Evolutionary conservation across 2,888 invertebrate species (phyloP), one percentile per base, ranked within the genome.

Genomic region (Drosophila putrida): DNA sequence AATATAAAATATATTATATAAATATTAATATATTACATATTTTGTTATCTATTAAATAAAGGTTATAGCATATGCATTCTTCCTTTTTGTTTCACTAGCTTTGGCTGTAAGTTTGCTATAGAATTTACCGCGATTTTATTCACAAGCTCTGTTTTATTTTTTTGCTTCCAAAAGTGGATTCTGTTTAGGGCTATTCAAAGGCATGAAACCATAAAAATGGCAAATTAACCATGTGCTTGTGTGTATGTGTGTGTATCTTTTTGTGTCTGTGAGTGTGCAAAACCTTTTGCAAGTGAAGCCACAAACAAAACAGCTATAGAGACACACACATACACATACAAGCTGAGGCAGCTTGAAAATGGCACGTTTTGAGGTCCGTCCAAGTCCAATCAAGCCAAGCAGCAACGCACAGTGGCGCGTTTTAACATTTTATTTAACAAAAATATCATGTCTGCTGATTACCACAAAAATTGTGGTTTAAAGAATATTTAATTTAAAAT

Each of bases 121-220:
- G 43, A 36, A 31, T 53, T 46, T 54, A 44, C 57, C 41, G 44
- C 51, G 15, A 60, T 57, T 39, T 63, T 47, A 44, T 36, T 4
- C 44, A 31, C 15, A 13, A 33, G 36, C 25, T 35, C n/a, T 41
- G 5, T 11, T 47, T 33, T 13, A 20, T 31, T 33, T 13, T 28
- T 31, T 15, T 31, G 49, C 46, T 10, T 35, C 33, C 9, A 44
- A 35, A 33, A 46, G 31, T 51, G 44, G 36, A 66, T 62, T 51
- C 54, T 67, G 60, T 64, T 75, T 75, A 51, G 57, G 55, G 60
- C 33, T 44, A 50, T 50, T 38, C 78, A 66, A 71, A 89, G 75
- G 83, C 79, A 87, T 86, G 90, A 90, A 90, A 90, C 90, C 90
- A 90, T 91, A 90, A 86, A 91, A 90, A 90, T 90, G 83, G 89